Conservation (phyloP, 2,113 vertebrate species). For the Paracanthobrama guichenoti region DNA sequence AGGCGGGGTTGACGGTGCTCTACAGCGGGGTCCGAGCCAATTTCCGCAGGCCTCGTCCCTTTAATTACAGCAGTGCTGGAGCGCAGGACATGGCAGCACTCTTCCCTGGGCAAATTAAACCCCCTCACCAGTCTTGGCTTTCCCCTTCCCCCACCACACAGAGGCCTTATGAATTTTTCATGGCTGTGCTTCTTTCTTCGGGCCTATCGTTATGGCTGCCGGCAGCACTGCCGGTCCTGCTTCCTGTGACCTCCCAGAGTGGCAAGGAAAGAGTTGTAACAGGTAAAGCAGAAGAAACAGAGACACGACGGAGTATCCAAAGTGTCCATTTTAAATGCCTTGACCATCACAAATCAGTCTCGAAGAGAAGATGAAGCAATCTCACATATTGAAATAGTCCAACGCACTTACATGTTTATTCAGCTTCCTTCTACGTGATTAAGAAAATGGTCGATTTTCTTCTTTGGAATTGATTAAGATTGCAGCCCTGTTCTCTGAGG, state of each 20-base stretch:
- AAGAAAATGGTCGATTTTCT: constrained; percentile 1
- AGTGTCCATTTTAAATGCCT: not conserved
- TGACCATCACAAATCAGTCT: not conserved
- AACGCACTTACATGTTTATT: not conserved
- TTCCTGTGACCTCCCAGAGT: constrained; percentile 11
- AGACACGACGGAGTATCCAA: not conserved
- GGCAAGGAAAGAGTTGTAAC: constrained; percentile 7
- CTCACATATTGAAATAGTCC: not conserved
- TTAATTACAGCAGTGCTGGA: constrained; percentile 51
- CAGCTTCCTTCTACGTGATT: not conserved
- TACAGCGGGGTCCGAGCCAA: constrained; percentile 54
- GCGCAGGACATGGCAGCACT: constrained; percentile 19
- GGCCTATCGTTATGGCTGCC: constrained; percentile 32
- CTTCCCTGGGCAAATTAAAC: constrained; percentile 51
- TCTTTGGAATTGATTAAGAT: constrained; percentile 2
- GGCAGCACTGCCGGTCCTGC: constrained; percentile 20
- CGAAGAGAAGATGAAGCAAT: not conserved
- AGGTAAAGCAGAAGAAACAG: not conserved
- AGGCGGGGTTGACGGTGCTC: constrained; percentile 45
- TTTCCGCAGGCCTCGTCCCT: constrained; percentile 58
- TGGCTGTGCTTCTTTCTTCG: constrained; percentile 27
- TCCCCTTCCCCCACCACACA: constrained; percentile 28
- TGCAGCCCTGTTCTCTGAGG: not conserved
- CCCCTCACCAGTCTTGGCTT: constrained; percentile 32
- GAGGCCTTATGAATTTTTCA: constrained; percentile 56